phyloP scores from a whole-genome alignment of 2,797 vertebrate genomes.

The Dipus sagitta region DNA sequence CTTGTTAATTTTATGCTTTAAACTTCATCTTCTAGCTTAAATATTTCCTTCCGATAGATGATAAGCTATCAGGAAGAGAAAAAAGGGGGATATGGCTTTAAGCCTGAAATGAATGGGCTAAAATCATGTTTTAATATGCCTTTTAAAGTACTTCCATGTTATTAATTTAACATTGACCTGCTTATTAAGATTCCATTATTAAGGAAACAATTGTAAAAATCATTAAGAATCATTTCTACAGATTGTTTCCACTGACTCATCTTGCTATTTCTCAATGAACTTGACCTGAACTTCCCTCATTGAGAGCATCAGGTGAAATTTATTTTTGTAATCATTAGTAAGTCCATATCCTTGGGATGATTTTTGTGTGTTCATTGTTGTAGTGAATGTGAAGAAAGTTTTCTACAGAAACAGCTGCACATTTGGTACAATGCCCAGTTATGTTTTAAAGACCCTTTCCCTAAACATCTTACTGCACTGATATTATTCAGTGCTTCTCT shows the following conservation, averaged over 20 bases:
- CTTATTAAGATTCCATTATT: constrained; percentile 77
- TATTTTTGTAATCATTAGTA: constrained; percentile 44
- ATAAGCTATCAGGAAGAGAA: constrained; percentile 68
- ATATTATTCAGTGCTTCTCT: background rate
- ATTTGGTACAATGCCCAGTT: background rate
- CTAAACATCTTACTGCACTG: constrained; percentile 31
- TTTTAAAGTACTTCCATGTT: constrained; percentile 73
- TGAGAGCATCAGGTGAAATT: constrained; percentile 58
- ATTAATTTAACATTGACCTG: constrained; percentile 80
- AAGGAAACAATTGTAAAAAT: constrained; percentile 77
- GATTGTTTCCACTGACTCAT: constrained; percentile 66
- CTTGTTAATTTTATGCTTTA: constrained; percentile 62
- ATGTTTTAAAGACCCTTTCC: constrained; percentile 41
- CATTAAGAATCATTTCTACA: constrained; percentile 68
- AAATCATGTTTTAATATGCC: constrained; percentile 68
- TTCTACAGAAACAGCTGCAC: constrained; percentile 1
- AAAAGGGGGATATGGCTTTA: constrained; percentile 15
- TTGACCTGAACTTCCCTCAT: constrained; percentile 59
- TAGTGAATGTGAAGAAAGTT: constrained; percentile 23
- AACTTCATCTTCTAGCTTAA: constrained; percentile 63
- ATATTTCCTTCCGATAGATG: constrained; percentile 68
- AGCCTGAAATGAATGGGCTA: constrained; percentile 60
- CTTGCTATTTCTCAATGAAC: constrained; percentile 56
- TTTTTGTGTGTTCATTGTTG: constrained; percentile 41
- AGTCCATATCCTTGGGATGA: background rate